These are phyloP conservation scores for Temnothorax unifasciatus DNA, from an alignment of 2,888 invertebrate genomes.

Conservation along the genomic window DNA sequence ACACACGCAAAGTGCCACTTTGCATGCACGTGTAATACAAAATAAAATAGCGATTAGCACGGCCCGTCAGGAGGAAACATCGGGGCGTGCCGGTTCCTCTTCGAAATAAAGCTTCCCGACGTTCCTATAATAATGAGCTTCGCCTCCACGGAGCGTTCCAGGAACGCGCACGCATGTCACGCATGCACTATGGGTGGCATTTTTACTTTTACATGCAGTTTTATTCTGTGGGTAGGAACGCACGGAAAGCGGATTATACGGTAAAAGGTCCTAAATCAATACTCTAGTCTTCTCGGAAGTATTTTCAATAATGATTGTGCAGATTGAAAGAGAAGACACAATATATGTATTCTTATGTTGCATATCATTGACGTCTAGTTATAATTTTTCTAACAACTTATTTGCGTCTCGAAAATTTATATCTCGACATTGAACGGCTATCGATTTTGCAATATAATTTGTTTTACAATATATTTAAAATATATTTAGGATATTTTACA, in stretches of 20 bases:
- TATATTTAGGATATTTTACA: background rate
- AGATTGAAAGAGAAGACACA: background rate
- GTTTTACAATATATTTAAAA: background rate
- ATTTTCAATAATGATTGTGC: background rate
- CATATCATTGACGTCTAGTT: background rate
- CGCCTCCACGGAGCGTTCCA: conserved; percentile 16
- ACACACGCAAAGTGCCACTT: no score
- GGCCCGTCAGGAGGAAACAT: conserved; percentile 8
- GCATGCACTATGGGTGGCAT: background rate
- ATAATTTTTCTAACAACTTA: background rate
- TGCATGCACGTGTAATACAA: no score
- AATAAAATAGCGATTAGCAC: conserved; percentile 43
- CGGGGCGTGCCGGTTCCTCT: conserved; percentile 33
- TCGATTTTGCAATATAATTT: background rate
- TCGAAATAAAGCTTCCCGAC: conserved; percentile 18
- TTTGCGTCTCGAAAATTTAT: background rate
- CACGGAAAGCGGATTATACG: background rate
- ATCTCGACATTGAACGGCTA: background rate
- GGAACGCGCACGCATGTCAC: background rate
- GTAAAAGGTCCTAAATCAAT: conserved; percentile 5
- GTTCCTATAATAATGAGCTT: conserved; percentile 31
- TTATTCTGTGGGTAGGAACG: background rate
- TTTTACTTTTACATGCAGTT: conserved; percentile 8
- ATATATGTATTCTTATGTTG: background rate
- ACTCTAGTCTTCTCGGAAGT: background rate